Evolutionary conservation across 1,140 invertebrate species (phyloP).

Genomic region (Harpegnathos saltator): DNA sequence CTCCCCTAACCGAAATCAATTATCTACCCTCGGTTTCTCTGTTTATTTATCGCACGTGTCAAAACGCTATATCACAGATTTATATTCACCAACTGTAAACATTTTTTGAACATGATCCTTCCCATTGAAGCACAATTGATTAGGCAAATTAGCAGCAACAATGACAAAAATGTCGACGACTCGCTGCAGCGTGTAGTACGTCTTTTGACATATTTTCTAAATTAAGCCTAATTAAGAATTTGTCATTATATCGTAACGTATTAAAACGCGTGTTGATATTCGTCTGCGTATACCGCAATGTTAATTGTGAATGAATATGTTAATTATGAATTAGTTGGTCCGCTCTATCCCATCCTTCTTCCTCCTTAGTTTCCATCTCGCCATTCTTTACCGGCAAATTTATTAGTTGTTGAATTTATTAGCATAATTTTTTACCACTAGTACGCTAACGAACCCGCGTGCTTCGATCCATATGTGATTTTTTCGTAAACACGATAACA

Average conservation of each 20-base stretch:
- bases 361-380: too few relatives aligned
- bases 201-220: conserved; percentile 47
- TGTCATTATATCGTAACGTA: conserved; percentile 55
- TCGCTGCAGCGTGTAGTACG: neutral
- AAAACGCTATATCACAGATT: conserved; percentile 36
- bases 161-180: neutral
- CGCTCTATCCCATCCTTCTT: too few relatives aligned
- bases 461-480: conserved; percentile 56
- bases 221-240: conserved; percentile 52
- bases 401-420: conserved; percentile 58
- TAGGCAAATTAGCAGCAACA: neutral
- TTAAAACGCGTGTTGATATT: conserved; percentile 40
- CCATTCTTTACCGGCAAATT: conserved; percentile 19
- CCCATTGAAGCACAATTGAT: conserved; percentile 41
- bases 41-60: conserved; percentile 41
- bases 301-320: conserved; percentile 52
- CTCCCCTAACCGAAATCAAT: conserved; percentile 46
- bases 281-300: conserved; percentile 29
- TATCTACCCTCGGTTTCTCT: conserved; percentile 31
- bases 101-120: conserved; percentile 24
- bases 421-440: conserved; percentile 37
- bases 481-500: conserved; percentile 12
- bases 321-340: conserved; percentile 49
- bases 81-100: conserved; percentile 10
- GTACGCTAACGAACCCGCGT: conserved; percentile 38